phyloP scores from a whole-genome alignment of 2,888 invertebrate genomes.

The Tinea trinotella region DNA sequence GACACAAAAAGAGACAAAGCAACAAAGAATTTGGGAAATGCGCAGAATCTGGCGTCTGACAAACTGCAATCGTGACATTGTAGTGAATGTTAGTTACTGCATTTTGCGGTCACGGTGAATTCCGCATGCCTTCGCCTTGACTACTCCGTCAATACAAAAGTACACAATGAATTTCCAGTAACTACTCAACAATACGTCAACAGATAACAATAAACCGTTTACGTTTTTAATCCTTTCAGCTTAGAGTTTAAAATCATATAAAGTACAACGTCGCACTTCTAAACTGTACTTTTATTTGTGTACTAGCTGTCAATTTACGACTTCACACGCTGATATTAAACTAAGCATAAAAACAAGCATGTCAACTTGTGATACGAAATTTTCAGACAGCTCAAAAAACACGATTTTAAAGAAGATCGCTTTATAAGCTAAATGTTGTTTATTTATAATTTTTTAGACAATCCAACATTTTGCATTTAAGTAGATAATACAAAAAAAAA shows the following conservation, averaged over 20 bases:
- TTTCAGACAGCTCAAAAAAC: too few species aligned
- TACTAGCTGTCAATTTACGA: too few species aligned
- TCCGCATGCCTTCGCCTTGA: conserved; percentile 15
- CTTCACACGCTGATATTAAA: too few species aligned
- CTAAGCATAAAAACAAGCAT: too few species aligned
- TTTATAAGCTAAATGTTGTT: too few species aligned
- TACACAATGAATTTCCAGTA: conserved; percentile 8
- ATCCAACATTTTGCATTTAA: too few species aligned
- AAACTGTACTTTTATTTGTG: background rate
- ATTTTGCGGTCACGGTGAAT: conserved; percentile 15
- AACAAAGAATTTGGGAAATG: conserved; percentile 8
- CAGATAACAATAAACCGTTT: background rate
- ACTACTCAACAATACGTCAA: background rate
- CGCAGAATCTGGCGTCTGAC: background rate
- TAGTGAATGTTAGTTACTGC: background rate
- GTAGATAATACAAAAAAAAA: too few species aligned
- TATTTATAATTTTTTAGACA: too few species aligned
- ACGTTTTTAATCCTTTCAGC: background rate
- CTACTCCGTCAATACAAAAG: conserved; percentile 9
- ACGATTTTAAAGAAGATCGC: too few species aligned
- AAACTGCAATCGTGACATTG: conserved; percentile 4
- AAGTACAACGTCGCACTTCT: background rate
- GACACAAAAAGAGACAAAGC: background rate
- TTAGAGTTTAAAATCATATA: background rate
- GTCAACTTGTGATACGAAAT: too few species aligned